Evolutionary conservation across 2,888 invertebrate species (phyloP), one percentile per base, ranked within the genome.

Genomic region (Mythimna pallens): DNA sequence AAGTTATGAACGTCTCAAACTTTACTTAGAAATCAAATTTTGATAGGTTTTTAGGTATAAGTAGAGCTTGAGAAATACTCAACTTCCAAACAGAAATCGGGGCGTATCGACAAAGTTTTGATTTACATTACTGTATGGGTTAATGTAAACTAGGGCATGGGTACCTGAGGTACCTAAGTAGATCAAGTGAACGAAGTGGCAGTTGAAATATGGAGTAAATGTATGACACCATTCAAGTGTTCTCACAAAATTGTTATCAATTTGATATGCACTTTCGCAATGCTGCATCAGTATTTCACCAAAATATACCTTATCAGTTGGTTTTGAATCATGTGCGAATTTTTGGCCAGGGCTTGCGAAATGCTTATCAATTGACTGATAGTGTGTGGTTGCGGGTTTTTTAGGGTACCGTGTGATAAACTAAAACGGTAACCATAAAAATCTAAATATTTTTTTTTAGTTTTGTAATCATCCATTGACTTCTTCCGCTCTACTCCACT

Each of bases 311-410:
- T 70, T 79, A 78, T 79, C 76, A 30, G 59, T 76, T 7, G 75
- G 55, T 63, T 65, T 76, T 77, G 76, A 73, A 63, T 77, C 69
- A 70, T 75, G 78, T 78, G 86, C 80, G 86, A 87, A 80, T 67
- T 73, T 78, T 80, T 78, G 64, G 70, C 65, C 34, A 77, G 34
- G 62, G 73, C 59, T 85, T 76, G 79, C 65, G 74, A 79, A 81
- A 84, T 61, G n/a, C 65, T 79, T 85, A 86, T 84, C 84, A 63
- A 12, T 77, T 76, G 76, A 71, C 80, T 76, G 82, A 82, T 86
- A 82, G 68, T 50, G 68, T 74, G 63, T n/a, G 58, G 63, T 67
- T 25, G 63, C n/a, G 58, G 63, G 64, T 1, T 25, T 62, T 52
- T 59, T 68, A 47, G 65, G 58, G 78, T 65, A 68, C 65, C n/a